Evolutionary conservation across 2,888 invertebrate species (phyloP).

Genomic region (Eucriotettix oculatus): DNA sequence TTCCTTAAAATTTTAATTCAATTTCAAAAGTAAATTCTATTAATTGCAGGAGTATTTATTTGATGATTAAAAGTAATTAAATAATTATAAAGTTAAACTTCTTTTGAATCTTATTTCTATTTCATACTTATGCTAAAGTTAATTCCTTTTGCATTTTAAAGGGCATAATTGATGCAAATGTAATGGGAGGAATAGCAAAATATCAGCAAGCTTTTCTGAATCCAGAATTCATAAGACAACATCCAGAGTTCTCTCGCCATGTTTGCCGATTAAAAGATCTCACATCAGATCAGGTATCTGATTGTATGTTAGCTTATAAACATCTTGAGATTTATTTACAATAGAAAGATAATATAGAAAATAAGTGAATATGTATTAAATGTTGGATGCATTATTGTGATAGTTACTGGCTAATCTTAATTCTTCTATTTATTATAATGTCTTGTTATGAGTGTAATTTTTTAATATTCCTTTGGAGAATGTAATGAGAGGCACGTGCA

Average conservation of each 20-base stretch:
- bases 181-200: slow-evolving; percentile 87
- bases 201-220: slow-evolving; percentile 90
- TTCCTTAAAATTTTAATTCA: background rate
- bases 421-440: too few species aligned
- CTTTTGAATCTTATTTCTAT: background rate
- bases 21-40: background rate
- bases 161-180: slow-evolving; percentile 90
- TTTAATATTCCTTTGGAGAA: too few species aligned
- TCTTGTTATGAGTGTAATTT: too few species aligned
- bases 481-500: too few species aligned
- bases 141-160: slow-evolving; percentile 15
- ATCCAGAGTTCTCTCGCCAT: slow-evolving; percentile 38
- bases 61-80: background rate
- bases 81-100: background rate
- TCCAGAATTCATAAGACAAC: slow-evolving; percentile 49
- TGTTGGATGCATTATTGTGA: too few species aligned
- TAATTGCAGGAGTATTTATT: background rate
- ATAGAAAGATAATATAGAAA: too few species aligned
- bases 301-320: too few species aligned
- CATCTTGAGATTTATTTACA: too few species aligned
- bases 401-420: too few species aligned
- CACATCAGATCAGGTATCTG: slow-evolving; percentile 52
- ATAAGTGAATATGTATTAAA: too few species aligned
- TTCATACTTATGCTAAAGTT: too few species aligned
- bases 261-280: slow-evolving; percentile 45